A percentile compares a stretch with the other conserved stretches of the same genome.
Conservation (phyloP, 2,888 invertebrate species). For the Hololepta plana region DNA sequence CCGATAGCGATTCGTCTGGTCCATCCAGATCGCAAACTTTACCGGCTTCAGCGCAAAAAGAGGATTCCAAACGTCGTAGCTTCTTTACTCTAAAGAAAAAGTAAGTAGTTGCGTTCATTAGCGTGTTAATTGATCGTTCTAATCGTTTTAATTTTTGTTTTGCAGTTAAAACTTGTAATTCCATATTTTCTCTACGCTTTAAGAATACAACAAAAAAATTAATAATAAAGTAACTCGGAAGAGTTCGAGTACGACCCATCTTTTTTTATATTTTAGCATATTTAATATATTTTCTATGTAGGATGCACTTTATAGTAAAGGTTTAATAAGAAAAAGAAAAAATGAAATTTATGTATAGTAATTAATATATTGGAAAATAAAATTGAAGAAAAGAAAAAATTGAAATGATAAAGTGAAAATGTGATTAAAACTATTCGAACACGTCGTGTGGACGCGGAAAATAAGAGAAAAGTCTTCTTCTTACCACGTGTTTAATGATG, state of each 20-base stretch:
- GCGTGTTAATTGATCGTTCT: not conserved
- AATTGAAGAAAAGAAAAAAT: too few species aligned
- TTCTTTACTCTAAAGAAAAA: conserved; percentile 99
- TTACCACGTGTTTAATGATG: not conserved
- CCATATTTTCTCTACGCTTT: conserved; percentile 5
- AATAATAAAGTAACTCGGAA: too few species aligned
- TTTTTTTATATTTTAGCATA: conserved; percentile 12
- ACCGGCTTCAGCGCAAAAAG: conserved; percentile 79
- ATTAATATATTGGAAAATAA: too few species aligned
- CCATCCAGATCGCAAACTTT: conserved; percentile 79
- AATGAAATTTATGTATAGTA: too few species aligned
- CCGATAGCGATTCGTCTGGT: conserved; percentile 48
- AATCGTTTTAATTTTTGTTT: conserved; percentile 5
- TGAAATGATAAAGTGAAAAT: too few species aligned
- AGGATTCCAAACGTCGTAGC: conserved; percentile 86
- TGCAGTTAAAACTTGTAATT: conserved; percentile 8
- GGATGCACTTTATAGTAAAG: too few species aligned
- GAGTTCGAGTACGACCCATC: conserved; percentile 6
- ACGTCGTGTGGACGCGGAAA: too few species aligned
- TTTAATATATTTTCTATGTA: conserved; percentile 13
- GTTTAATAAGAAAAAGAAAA: too few species aligned
- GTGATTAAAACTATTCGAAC: too few species aligned
- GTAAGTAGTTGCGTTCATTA: conserved; percentile 34
- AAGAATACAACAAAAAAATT: not conserved
- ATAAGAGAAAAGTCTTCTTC: too few species aligned